These are phyloP conservation scores for Odocoileus hemionus DNA, from an alignment of 2,113 vertebrate genomes.

Conservation along the genomic window DNA sequence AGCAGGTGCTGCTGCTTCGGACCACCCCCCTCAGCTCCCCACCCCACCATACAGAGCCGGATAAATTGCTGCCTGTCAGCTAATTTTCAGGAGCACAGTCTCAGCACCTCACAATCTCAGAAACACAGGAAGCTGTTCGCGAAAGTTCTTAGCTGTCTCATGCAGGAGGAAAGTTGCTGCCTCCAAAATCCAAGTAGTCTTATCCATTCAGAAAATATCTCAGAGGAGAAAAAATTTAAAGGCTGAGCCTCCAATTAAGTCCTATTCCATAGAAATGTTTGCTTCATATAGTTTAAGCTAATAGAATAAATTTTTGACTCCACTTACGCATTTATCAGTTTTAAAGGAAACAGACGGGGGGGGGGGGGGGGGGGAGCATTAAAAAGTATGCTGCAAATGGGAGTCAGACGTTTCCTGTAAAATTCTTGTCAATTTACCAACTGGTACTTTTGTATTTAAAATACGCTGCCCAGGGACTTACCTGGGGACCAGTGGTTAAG, in stretches of 20 bases:
- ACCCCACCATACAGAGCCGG: rapidly evolving
- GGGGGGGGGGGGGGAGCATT: neutral
- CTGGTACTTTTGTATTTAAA: neutral
- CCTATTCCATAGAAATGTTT: neutral
- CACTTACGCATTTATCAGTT: neutral
- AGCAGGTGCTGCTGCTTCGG: neutral
- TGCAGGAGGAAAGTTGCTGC: neutral
- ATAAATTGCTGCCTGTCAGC: neutral
- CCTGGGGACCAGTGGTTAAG: neutral
- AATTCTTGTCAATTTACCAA: neutral
- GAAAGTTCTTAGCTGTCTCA: neutral
- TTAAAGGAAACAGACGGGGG: neutral
- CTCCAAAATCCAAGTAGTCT: neutral
- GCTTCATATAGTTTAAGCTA: neutral
- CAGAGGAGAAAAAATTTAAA: neutral
- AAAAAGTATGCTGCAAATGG: neutral
- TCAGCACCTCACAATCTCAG: neutral
- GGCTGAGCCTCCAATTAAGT: neutral
- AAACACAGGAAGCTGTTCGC: neutral
- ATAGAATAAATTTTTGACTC: neutral
- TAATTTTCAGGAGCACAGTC: neutral
- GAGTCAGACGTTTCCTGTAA: neutral
- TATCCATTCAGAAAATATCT: neutral
- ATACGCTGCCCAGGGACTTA: neutral
- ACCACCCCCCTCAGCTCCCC: rapidly evolving